Evolutionary conservation across 2,888 invertebrate genomes (phyloP).

Genomic region (Sarcophaga carnaria): DNA sequence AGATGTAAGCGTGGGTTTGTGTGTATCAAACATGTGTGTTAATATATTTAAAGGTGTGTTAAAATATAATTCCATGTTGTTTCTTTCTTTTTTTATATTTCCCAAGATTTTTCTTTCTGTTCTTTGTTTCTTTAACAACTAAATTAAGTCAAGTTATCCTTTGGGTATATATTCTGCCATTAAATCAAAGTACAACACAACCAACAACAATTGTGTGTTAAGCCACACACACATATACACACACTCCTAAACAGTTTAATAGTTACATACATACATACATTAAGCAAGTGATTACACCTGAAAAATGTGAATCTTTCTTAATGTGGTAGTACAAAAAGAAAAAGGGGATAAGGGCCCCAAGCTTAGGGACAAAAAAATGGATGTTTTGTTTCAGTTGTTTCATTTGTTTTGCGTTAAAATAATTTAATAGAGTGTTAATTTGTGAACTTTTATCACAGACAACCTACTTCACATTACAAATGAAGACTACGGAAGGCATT

Average conservation of each 20-base stretch:
- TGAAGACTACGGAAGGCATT: no score
- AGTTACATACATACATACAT: slow-evolving; percentile 2
- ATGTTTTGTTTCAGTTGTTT: neutral
- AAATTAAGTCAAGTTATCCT: slow-evolving; percentile 48
- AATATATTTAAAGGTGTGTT: neutral
- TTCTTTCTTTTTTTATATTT: neutral
- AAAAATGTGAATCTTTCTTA: no score
- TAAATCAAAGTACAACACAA: slow-evolving; percentile 35
- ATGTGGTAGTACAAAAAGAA: no score
- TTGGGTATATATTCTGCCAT: slow-evolving; percentile 46
- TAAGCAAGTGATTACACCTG: no score
- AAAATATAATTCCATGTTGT: neutral
- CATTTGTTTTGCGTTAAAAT: slow-evolving; percentile 7
- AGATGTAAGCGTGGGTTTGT: no score
- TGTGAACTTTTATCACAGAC: slow-evolving; percentile 39
- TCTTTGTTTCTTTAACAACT: slow-evolving; percentile 30
- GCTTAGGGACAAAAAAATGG: no score
- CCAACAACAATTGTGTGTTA: no score
- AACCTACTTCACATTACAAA: neutral
- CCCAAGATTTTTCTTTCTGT: neutral
- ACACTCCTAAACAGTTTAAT: neutral
- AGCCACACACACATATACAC: neutral
- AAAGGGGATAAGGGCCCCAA: no score
- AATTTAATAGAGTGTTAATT: slow-evolving; percentile 46
- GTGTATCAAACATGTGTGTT: neutral